These are phyloP conservation scores for Lates japonicus DNA, from an alignment of 2,797 vertebrate species.

Conservation along the genomic window DNA sequence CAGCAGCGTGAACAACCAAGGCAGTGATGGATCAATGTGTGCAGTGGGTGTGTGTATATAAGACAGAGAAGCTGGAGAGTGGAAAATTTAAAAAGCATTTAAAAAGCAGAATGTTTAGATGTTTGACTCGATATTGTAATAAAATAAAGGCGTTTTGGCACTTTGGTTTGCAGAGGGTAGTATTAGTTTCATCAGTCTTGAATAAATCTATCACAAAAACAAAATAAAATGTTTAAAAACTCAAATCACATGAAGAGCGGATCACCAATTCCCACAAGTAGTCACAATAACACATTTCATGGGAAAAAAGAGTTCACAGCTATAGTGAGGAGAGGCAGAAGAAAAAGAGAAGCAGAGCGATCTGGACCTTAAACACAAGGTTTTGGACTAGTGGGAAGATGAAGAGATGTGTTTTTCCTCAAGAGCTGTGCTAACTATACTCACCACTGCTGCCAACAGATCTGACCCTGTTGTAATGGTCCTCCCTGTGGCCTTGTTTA, in stretches of 20 bases:
- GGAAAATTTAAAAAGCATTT: too few relatives aligned
- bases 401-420: constrained; percentile 34
- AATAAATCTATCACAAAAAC: neutral
- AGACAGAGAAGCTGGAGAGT: too few relatives aligned
- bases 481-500: constrained; percentile 30
- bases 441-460: constrained; percentile 15
- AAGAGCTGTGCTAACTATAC: constrained; percentile 13
- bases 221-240: neutral
- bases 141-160: neutral
- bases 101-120: too few relatives aligned
- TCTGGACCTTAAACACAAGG: neutral
- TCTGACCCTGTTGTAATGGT: constrained; percentile 5
- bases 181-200: neutral
- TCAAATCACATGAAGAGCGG: neutral
- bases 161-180: neutral
- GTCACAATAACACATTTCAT: neutral
- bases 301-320: neutral
- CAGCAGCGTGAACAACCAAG: constrained; percentile 55
- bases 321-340: neutral
- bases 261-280: neutral
- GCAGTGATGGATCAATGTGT: constrained; percentile 47
- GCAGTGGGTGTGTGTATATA: constrained; percentile 13
- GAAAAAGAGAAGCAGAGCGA: neutral
- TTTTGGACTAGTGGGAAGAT: constrained; percentile 37
- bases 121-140: neutral